Evolutionary conservation across 92 coral and sea anemone genomes (phyloP), one percentile per base, ranked within the genome.

Genomic region (Epizoanthus illoricatus): DNA sequence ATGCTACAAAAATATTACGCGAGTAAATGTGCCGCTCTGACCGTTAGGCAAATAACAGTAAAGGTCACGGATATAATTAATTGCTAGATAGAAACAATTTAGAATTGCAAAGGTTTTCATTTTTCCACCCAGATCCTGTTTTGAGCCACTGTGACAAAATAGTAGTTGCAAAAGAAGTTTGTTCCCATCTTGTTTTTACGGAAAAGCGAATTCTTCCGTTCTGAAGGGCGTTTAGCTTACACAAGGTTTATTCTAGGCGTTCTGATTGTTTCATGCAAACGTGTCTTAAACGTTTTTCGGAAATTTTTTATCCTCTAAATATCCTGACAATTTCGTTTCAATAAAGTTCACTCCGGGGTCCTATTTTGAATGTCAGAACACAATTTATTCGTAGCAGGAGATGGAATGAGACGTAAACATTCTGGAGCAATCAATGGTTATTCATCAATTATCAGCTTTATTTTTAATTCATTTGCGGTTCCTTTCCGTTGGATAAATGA

Each of bases 391-490:
- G 67, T 63, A 55, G 71, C 82, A 20, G 71, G 82, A 63, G 82
- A 39, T 33, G 49, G 45, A 9, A n/a, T 11, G 21, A 63, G n/a
- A 62, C 43, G 59, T 62, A 63, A 78, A 63, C 71, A 78, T 28
- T 40, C 33, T 21, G 45, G 21, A 39, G 61, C 60, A 63, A 45
- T 78, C 82, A 78, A 78, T 62, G 42, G 71, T 54, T 69, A 78
- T 78, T 78, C 82, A 78, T 78, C 82, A 76, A 62, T 76, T 76
- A 76, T 76, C 81, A n/a, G 58, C 55, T 61, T 18, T 17, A 18
- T 45, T 3, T 1, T 10, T 45, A 5, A n/a, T 59, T 60, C 21
- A 61, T 11, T 76, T 39, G 52, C 28, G 18, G 45, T 66, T 71
- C 6, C 41, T 71, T 47, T 58, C 80, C 80, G 47, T 76, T 65